Evolutionary conservation across 2,113 vertebrate genomes (phyloP), one percentile per base, ranked within the genome.

Genomic region (Phaethornis superciliosus): DNA sequence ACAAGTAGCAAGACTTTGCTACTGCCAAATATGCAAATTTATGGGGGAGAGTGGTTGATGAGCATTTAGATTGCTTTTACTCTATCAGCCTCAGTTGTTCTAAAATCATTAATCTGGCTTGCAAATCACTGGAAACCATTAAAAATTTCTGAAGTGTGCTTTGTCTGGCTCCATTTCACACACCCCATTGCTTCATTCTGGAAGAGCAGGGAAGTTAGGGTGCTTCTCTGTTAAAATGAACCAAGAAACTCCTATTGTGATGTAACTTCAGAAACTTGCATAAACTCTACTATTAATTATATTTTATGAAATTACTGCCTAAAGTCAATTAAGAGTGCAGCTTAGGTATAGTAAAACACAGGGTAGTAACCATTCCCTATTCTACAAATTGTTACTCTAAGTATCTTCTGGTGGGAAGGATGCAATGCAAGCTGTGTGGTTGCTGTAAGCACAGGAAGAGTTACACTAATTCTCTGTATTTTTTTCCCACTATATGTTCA

Each of bases 181-280:
- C 6, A 21, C 0, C 6, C 0, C 6, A 2, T 56, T 75, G 20
- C 32, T 85, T 78, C 63, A 6, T 51, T 84, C 32, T 89, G 49
- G 20, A 44, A 64, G 26, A 87, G 27, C 40, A 52, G 21, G 4
- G 30, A 4, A 5, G 4, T 52, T 52, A 35, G 65, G 32, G 26
- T 63, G 2, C 30, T 74, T 28, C 46, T 54, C 52, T 58, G 75
- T 6, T 44, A 44, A 33, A 77, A 77, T 10, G 17, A 85, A 62
- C 15, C 0, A 3, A 90, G 35, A 83, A 65, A 9, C 12, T 76
- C n/a, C 24, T 27, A n/a, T 60, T 0, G 0, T 28, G 15, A 9
- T 49, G 4, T 40, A 72, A 59, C 24, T 91, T 80, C 33, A 89
- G 65, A 85, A 81, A 28, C 15, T 54, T 59, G 30, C 42, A 72